Evolutionary conservation across 2,113 vertebrate genomes (phyloP).

Genomic region (Pantherophis guttatus): DNA sequence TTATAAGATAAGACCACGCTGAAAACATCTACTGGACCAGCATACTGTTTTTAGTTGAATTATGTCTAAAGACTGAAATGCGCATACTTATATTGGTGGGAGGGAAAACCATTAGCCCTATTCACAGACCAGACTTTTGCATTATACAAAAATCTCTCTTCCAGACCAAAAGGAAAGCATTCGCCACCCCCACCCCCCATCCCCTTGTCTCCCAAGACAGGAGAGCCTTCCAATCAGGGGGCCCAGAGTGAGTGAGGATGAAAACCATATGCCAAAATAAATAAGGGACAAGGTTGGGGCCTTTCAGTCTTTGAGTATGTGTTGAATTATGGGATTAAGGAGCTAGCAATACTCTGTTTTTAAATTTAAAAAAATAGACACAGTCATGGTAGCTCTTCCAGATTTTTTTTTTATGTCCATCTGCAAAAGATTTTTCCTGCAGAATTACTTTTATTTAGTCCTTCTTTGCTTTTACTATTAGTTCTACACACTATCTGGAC

Average conservation of each 20-base stretch:
- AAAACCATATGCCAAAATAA: constrained; percentile 20
- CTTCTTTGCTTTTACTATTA: constrained; percentile 43
- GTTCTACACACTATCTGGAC: constrained; percentile 41
- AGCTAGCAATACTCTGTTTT: neutral
- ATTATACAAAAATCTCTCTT: neutral
- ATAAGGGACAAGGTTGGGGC: constrained; percentile 5
- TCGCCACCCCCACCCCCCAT: neutral
- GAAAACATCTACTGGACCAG: neutral
- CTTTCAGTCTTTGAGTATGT: neutral
- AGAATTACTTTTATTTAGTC: constrained; percentile 44
- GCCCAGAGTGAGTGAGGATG: neutral
- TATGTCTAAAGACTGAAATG: neutral
- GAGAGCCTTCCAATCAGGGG: neutral
- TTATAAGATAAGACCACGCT: neutral
- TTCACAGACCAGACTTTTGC: neutral
- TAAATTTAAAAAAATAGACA: constrained; percentile 17
- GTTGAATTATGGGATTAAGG: neutral
- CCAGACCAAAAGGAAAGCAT: rapidly evolving
- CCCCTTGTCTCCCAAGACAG: neutral
- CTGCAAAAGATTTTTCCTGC: constrained; percentile 26
- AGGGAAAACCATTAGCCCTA: neutral
- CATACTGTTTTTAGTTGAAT: neutral
- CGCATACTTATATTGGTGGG: rapidly evolving
- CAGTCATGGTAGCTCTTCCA: constrained; percentile 8
- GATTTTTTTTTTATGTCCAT: neutral